Evolutionary conservation across 1,140 invertebrate species (phyloP).

Genomic region (Linepithema humile): DNA sequence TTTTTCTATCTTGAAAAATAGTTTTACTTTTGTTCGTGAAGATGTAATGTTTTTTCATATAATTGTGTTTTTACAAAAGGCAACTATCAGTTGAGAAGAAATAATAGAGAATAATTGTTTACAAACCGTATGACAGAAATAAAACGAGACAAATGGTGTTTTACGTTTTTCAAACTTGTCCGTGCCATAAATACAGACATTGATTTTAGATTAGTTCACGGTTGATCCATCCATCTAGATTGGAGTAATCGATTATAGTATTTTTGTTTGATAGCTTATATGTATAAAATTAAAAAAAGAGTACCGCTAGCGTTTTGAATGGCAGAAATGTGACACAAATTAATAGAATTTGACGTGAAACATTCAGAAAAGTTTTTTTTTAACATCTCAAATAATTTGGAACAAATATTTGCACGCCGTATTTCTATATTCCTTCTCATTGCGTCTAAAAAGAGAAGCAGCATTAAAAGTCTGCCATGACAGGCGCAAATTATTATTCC

Average conservation of each 20-base stretch:
- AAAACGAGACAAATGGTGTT: background rate
- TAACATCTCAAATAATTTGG: background rate
- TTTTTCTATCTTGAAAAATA: background rate
- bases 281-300: background rate
- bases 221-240: background rate
- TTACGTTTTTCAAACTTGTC: background rate
- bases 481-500: conserved; percentile 36
- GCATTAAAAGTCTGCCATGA: background rate
- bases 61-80: background rate
- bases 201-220: background rate
- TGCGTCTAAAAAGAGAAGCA: background rate
- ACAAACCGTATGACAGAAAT: background rate
- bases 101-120: conserved; percentile 3
- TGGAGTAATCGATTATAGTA: background rate
- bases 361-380: background rate
- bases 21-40: background rate
- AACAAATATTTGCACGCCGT: background rate
- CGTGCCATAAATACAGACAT: background rate
- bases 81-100: background rate
- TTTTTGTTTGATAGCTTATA: background rate
- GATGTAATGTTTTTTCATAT: background rate
- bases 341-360: background rate
- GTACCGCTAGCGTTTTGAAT: background rate
- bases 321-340: background rate
- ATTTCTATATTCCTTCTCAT: background rate